Evolutionary conservation across 2,888 invertebrate genomes (phyloP), one percentile per base, ranked within the genome.

Genomic region (Pollenia amentaria): DNA sequence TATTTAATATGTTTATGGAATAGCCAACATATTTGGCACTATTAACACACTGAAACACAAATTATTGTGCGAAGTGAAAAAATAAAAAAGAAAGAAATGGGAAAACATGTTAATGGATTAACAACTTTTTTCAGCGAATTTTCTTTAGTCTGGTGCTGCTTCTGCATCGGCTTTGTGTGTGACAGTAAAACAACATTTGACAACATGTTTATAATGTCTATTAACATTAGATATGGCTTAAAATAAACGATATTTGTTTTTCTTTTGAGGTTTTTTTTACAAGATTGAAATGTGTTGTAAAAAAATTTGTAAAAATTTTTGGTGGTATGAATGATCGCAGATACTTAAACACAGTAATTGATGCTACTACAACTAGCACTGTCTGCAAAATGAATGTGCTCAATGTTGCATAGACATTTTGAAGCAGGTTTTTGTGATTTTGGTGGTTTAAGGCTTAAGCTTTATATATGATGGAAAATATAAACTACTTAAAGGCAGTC

Each of bases 371-470:
- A 16, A 18, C 29, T 21, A n/a, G 12, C 18, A 51, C 2, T 21
- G 18, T 0, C 18, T 53, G 18, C 55, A 40, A 53, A 64, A 9
- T 67, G 46, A 7, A 3, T 51, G 18, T 42, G 75, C 72, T 87
- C 72, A 80, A 80, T 87, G 84, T 87, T 84, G 76, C 87, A 84
- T 77, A 46, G 76, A 79, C 46, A 70, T 18, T 51, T 82, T 51
- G 8, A 53, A 84, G 62, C 81, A 38, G 76, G 84, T 82, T 87
- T 75, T 60, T 67, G 6, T 29, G 29, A 29, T 14, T 18, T 57
- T 72, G 12, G 12, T n/a, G 6, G 14, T 62, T 21, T 55, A 46
- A 48, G 48, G 18, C 40, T 48, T 57, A 40, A 57, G 11, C 46
- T 75, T 51, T 73, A 78, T 48, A 14, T 18, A 46, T 40, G 46